A percentile compares a stretch with the other conserved stretches of the same genome.
These are phyloP conservation scores for Geotrupes spiniger DNA, from an alignment of 2,888 invertebrate genomes.

Conservation along the genomic window DNA sequence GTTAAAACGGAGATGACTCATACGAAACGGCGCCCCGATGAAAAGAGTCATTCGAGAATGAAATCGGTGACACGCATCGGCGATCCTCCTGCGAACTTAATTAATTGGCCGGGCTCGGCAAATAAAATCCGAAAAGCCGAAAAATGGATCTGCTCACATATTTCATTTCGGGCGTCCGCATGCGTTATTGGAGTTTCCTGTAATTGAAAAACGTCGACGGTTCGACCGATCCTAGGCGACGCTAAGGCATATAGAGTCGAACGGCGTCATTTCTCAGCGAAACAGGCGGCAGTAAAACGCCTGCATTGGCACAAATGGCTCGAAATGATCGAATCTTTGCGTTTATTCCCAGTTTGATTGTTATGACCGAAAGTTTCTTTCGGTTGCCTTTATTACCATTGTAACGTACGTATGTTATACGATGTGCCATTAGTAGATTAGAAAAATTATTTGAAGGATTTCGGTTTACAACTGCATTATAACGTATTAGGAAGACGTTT, in stretches of 20 bases:
- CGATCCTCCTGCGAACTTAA: conserved; percentile 29
- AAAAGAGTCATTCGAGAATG: conserved; percentile 29
- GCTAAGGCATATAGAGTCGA: no score
- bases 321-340: conserved; percentile 47
- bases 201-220: background rate
- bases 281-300: conserved; percentile 35
- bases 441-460: conserved; percentile 7
- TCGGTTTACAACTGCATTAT: background rate
- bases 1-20: conserved; percentile 1
- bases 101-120: conserved; percentile 33
- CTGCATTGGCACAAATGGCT: conserved; percentile 45
- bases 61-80: conserved; percentile 34
- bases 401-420: conserved; percentile 24
- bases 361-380: conserved; percentile 38
- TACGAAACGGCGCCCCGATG: conserved; percentile 19
- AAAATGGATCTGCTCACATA: conserved; percentile 1
- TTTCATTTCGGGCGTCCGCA: background rate
- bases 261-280: conserved; percentile 10
- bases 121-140: conserved; percentile 2
- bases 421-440: conserved; percentile 18
- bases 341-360: conserved; percentile 46
- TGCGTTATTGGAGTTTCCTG: conserved; percentile 1
- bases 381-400: conserved; percentile 36
- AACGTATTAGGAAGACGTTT: background rate
- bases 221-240: background rate